These are phyloP conservation scores for Drosophila nasuta DNA, from an alignment of 1,140 invertebrate genomes.

Conservation along the genomic window DNA sequence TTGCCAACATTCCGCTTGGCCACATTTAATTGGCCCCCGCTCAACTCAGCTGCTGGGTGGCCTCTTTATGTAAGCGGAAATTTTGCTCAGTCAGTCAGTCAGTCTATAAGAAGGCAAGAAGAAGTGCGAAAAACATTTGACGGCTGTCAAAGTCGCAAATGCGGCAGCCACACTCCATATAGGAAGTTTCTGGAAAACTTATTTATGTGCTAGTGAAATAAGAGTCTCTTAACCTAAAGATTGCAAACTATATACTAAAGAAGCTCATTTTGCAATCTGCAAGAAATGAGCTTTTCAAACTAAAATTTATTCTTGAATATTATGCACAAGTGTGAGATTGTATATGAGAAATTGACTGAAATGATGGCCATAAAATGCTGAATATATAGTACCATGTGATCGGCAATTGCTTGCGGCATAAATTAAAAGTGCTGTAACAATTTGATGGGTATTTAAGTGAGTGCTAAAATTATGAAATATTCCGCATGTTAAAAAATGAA, in stretches of 20 bases:
- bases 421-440: constrained; percentile 2
- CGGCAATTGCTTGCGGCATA: constrained; percentile 8
- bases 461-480: constrained; percentile 13
- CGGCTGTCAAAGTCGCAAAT: constrained; percentile 19
- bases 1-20: background rate
- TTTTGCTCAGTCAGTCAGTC: background rate
- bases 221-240: background rate
- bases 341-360: constrained; percentile 7
- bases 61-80: constrained; percentile 14
- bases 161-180: background rate
- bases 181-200: too few relatives aligned
- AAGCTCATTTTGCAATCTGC: background rate
- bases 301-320: background rate
- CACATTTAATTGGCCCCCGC: background rate
- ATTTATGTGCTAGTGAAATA: background rate
- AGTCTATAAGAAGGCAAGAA: constrained; percentile 5
- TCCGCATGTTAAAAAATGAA: too few relatives aligned
- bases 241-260: background rate
- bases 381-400: background rate
- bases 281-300: background rate
- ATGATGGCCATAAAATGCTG: background rate
- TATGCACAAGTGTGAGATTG: background rate
- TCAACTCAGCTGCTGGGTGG: background rate
- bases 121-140: constrained; percentile 29
- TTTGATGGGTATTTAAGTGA: constrained; percentile 8